Evolutionary conservation across 1,140 invertebrate genomes (phyloP), one percentile per base, ranked within the genome.

Genomic region (Drosophila ercepeae): DNA sequence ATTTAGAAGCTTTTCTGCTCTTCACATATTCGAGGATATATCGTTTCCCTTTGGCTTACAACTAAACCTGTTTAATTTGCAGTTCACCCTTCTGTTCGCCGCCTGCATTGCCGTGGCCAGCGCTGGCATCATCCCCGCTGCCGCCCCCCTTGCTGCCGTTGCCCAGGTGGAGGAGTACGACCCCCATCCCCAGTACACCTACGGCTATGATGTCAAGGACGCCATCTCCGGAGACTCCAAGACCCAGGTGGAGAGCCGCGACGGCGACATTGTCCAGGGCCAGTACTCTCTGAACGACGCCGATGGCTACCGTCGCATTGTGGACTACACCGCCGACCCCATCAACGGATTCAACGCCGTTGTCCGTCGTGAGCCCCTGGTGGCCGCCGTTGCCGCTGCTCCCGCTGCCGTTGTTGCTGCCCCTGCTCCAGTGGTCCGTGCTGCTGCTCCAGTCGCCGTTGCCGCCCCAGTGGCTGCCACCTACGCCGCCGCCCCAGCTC

Each of bases 151-250:
- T 34, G 78, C 82, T 23, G 76, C 91, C 41, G 89, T 91, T 3
- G 92, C 92, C 21, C 91, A 92, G 34, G 91, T 92, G 3, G 93
- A 93, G 52, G 92, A 93, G 23, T 93, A 93, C 82, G 92, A 93
- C 29, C 93, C 93, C 6, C 94, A 94, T 74, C 94, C 94, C 19
- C 94, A 94, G 63, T 95, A 95, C 91, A 93, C 93, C 51, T 95
- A 94, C 75, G 92, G 93, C 36, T 95, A 95, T 71, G 94, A 94
- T 60, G 94, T 95, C 14, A 94, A 95, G 81, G 94, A 95, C 88
- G 94, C 92, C 42, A 78, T 92, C 49, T 92, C 88, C 63, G 91
- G 92, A 16, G 91, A 92, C 41, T 81, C 76, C 9, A 92, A 92
- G 78, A 90, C 75, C 11, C 90, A 91, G 52, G 63, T 79, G 41